Conservation (phyloP, 2,113 vertebrate species). For the Muscicapa adusta region DNA sequence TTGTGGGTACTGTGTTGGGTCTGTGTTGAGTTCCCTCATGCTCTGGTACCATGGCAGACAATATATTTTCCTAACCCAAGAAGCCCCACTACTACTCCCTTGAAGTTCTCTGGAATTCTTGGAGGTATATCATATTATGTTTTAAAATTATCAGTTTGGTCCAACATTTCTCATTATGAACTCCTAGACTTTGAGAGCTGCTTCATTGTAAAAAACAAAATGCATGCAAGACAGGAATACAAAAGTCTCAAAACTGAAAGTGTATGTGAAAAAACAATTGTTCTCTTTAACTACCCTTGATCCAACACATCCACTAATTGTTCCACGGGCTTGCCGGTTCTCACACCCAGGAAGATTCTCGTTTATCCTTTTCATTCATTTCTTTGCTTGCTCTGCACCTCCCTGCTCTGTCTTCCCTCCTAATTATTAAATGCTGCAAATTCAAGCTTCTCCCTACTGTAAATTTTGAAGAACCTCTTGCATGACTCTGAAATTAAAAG, state of each 20-base stretch:
- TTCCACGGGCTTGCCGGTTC: neutral
- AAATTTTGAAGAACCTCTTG: constrained; percentile 5
- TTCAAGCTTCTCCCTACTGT: neutral
- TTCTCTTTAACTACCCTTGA: neutral
- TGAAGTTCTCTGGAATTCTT: neutral
- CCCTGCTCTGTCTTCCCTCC: neutral
- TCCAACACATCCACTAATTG: neutral
- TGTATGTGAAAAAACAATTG: neutral
- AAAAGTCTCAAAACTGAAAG: neutral
- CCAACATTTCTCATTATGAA: neutral
- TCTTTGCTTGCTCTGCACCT: neutral
- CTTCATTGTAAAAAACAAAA: neutral
- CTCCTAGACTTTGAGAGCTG: neutral
- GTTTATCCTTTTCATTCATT: neutral
- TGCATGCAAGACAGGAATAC: neutral
- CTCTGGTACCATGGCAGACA: neutral
- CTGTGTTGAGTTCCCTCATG: neutral
- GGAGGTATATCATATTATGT: neutral
- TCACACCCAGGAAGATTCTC: neutral
- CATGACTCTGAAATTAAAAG: neutral
- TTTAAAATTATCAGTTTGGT: neutral
- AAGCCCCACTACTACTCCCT: neutral
- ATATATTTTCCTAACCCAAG: neutral
- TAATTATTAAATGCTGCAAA: constrained; percentile 2
- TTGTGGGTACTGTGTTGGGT: neutral